Evolutionary conservation across 2,888 invertebrate genomes (phyloP).

Genomic region (Nysson spinosus): DNA sequence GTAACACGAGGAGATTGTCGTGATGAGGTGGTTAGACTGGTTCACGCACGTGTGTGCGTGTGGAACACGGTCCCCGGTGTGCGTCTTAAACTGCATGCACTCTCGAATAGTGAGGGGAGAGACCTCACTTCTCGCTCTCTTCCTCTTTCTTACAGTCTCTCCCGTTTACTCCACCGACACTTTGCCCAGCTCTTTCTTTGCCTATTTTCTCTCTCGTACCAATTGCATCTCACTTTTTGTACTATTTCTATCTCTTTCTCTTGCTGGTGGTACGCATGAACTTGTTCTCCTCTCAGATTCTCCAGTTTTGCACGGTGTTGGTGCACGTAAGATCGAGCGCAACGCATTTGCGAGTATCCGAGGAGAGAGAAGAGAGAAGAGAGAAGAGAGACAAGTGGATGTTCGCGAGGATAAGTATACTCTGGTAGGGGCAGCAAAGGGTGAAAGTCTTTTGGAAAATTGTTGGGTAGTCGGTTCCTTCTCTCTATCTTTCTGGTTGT

Average conservation of each 20-base stretch:
- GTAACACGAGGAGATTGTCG: slow-evolving; percentile 75
- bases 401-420: not conserved
- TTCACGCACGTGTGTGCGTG: slow-evolving; percentile 69
- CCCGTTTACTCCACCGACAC: slow-evolving; percentile 9
- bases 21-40: slow-evolving; percentile 78
- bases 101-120: slow-evolving; percentile 43
- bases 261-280: slow-evolving; percentile 25
- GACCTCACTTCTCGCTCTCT: slow-evolving; percentile 32
- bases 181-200: slow-evolving; percentile 24
- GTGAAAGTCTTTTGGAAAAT: slow-evolving; percentile 63
- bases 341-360: slow-evolving; percentile 12
- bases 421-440: slow-evolving; percentile 37
- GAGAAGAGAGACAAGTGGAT: not conserved
- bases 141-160: slow-evolving; percentile 11
- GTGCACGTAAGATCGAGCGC: slow-evolving; percentile 36
- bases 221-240: slow-evolving; percentile 4
- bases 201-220: slow-evolving; percentile 35
- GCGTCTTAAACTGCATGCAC: slow-evolving; percentile 64
- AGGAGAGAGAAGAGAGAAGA: slow-evolving; percentile 2
- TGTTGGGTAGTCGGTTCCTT: slow-evolving; percentile 22
- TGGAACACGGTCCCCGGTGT: slow-evolving; percentile 58
- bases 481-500: not conserved
- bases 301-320: slow-evolving; percentile 3
- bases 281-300: slow-evolving; percentile 28
- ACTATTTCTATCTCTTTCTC: not conserved